phyloP scores from a whole-genome alignment of 2,113 vertebrate species.

The pig (Sus scrofa) region DNA sequence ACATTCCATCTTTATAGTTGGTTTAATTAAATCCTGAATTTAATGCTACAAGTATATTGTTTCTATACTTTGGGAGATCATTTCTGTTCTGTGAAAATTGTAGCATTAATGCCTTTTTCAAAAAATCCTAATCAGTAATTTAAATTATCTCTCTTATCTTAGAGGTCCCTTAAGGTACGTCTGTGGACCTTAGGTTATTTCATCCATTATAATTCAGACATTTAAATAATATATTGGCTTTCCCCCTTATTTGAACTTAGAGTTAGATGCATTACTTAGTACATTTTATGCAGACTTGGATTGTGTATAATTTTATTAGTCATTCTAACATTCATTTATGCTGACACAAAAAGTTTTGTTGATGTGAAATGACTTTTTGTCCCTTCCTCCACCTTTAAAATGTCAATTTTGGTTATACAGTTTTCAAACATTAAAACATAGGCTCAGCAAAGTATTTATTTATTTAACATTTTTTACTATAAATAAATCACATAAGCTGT shows the following conservation, averaged over 20 bases:
- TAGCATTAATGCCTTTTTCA: background rate
- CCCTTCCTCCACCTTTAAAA: slow-evolving; percentile 27
- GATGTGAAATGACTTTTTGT: slow-evolving; percentile 30
- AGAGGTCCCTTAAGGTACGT: background rate
- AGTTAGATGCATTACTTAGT: background rate
- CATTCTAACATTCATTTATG: background rate
- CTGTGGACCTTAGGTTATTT: background rate
- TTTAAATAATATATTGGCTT: background rate
- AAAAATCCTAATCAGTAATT: background rate
- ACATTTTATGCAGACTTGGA: slow-evolving; percentile 20
- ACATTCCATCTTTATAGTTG: background rate
- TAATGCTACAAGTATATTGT: background rate
- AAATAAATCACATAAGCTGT: background rate
- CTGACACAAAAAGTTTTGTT: background rate
- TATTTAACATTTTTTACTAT: slow-evolving; percentile 39
- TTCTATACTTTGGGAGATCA: background rate
- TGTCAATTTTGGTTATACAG: background rate
- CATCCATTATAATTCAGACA: background rate
- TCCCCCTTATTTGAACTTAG: background rate
- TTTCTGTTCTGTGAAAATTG: slow-evolving; percentile 47
- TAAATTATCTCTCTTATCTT: background rate
- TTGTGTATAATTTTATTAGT: background rate
- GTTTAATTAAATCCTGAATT: background rate
- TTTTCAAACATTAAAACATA: slow-evolving; percentile 37
- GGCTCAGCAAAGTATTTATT: background rate